phyloP scores from a whole-genome alignment of 2,797 vertebrate genomes.

The Megalops cyprinoides region DNA sequence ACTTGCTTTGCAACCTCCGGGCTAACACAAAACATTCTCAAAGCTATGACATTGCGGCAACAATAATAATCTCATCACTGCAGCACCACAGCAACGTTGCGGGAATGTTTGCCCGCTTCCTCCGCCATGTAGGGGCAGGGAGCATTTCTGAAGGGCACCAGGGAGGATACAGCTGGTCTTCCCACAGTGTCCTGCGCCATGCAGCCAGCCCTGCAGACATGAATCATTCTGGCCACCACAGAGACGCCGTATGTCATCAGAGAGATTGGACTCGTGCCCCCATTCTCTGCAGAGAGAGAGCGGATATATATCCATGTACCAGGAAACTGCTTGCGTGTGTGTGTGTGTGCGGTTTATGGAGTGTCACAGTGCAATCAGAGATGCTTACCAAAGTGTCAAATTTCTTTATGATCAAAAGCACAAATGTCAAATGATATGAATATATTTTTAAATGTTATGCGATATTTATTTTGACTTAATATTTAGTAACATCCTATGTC shows the following conservation, averaged over 20 bases:
- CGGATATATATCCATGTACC: not conserved
- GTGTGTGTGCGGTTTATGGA: not conserved
- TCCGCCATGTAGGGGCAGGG: slow-evolving; percentile 50
- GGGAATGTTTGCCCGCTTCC: slow-evolving; percentile 25
- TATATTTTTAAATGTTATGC: too few relatives aligned
- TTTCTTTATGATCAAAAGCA: too few relatives aligned
- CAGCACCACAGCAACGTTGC: not conserved
- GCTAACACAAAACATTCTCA: slow-evolving; percentile 37
- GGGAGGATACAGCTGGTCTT: slow-evolving; percentile 66
- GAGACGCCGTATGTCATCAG: slow-evolving; percentile 56
- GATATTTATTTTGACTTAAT: too few relatives aligned
- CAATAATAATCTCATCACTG: slow-evolving; percentile 10
- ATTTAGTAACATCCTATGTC: too few relatives aligned
- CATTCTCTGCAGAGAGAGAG: slow-evolving; percentile 10
- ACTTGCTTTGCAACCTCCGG: too few relatives aligned
- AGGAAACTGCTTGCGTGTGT: not conserved
- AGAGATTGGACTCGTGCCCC: slow-evolving; percentile 39
- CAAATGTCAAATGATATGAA: too few relatives aligned
- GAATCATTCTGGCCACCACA: slow-evolving; percentile 58
- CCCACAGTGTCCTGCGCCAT: slow-evolving; percentile 53
- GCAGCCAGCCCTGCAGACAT: slow-evolving; percentile 48
- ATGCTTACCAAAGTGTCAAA: too few relatives aligned
- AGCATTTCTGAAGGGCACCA: slow-evolving; percentile 62
- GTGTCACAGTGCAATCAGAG: not conserved
- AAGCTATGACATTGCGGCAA: not conserved